Evolutionary conservation across 2,888 invertebrate species (phyloP).

Genomic region (Schizaphis graminum): DNA sequence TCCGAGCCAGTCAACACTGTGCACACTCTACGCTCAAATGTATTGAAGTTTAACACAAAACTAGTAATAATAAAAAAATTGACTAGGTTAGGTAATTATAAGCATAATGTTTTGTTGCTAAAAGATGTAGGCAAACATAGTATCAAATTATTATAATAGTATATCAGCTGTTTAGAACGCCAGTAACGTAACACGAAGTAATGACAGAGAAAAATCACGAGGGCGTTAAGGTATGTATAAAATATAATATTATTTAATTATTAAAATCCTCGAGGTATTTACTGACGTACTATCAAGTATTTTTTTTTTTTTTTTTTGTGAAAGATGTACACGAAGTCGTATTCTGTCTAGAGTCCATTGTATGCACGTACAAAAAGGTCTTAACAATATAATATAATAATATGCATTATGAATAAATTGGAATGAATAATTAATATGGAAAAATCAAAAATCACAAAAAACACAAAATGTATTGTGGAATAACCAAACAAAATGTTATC

Average conservation of each 20-base stretch:
- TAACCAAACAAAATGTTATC: not conserved
- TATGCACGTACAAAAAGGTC: not conserved
- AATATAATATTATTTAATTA: no score
- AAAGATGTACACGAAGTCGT: not conserved
- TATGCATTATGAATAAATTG: not conserved
- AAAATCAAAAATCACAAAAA: not conserved
- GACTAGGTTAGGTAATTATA: not conserved
- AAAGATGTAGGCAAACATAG: not conserved
- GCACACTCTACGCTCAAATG: not conserved
- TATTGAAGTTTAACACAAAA: not conserved
- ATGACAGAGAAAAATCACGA: no score
- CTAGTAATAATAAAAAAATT: not conserved
- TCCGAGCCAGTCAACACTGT: not conserved
- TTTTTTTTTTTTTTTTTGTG: no score
- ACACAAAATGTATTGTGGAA: not conserved
- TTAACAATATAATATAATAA: not conserved
- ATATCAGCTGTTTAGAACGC: not conserved
- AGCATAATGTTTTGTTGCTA: not conserved
- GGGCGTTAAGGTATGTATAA: no score
- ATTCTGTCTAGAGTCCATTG: not conserved
- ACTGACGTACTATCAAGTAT: not conserved
- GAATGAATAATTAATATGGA: no score
- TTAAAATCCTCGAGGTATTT: no score
- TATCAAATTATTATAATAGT: not conserved
- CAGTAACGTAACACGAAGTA: not conserved